Evolutionary conservation across 37 sponge, comb jelly and placozoan species (phyloP).

Genomic region (Oscarella lobularis): DNA sequence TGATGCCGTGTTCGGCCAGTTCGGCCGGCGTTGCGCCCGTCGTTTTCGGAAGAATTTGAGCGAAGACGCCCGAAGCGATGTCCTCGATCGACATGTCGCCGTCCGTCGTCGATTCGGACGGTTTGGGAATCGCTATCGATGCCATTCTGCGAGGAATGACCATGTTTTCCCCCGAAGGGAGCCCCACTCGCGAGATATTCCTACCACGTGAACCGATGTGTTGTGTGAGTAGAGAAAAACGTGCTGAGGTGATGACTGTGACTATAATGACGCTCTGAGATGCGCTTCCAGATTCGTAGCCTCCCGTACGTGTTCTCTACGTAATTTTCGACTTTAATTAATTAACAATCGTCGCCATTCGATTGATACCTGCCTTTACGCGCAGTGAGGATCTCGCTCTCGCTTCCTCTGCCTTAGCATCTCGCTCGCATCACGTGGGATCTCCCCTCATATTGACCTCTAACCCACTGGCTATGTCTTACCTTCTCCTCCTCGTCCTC

Average conservation of each 20-base stretch:
- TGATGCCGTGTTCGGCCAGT: not conserved
- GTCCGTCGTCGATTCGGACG: no score
- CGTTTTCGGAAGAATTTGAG: not conserved
- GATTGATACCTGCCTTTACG: no score
- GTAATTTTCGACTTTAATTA: no score
- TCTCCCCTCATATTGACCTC: not conserved
- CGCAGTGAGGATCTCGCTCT: no score
- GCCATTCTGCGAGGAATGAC: no score
- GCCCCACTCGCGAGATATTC: not conserved
- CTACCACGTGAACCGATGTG: not conserved
- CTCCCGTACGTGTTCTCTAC: no score
- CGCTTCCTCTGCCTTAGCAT: no score
- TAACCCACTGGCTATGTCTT: not conserved
- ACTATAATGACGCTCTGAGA: no score
- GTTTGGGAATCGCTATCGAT: no score
- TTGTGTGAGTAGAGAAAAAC: not conserved
- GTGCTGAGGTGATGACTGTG: not conserved
- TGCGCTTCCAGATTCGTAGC: no score
- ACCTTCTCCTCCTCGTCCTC: not conserved
- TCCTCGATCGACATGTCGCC: not conserved
- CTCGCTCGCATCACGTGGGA: no score
- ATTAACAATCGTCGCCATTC: no score
- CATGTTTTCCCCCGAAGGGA: not conserved
- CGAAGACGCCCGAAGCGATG: not conserved
- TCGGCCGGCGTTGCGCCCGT: not conserved